Base-by-base conservation (phyloP, 2,888 invertebrate species). In the Esperia sulphurella region DNA sequence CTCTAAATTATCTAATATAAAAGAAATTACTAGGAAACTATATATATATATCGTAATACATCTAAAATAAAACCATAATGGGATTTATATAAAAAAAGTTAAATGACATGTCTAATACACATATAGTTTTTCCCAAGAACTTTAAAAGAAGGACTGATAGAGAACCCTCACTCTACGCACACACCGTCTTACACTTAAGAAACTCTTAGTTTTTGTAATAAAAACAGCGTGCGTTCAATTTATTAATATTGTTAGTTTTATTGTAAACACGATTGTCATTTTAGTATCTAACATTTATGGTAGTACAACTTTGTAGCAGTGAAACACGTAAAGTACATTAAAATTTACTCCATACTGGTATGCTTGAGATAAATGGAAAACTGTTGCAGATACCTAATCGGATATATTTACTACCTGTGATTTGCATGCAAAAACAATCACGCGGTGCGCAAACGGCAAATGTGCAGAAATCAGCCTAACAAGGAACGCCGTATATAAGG, bases 371-470 rank as follows among this genome's bases (percentile, higher is more conserved):
- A 83, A 83, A 82, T 80, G 73, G 74, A 66, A 78, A 75, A 35
- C 63, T 59, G 67, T 67, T 71, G 69, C 61, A 68, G 81, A 82
- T 79, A 75, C 65, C 68, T 79, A 75, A 78, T 78, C 74, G 63
- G 63, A 74, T 75, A 67, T 83, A 77, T 85, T 83, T 83, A 82
- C 80, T 78, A 74, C 74, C 48, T 48, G 46, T 49, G 45, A 77
- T 75, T 85, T 83, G 78, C 81, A 85, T 86, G 68, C 59, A 74
- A 66, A 75, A 79, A 85, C 83, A 83, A 81, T 79, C 79, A 75
- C 61, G 61, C 53, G 53, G 58, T 63, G 62, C 71, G 68, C 65
- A 74, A 76, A 79, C 68, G 69, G 80, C 71, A 75, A 79, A 78
- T 79, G 74, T 76, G 62, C 72, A 71, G 73, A 71, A 76, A 73